Evolutionary conservation across 2,888 invertebrate genomes (phyloP), one percentile per base, ranked within the genome.

Genomic region (Argyra leucocephala): DNA sequence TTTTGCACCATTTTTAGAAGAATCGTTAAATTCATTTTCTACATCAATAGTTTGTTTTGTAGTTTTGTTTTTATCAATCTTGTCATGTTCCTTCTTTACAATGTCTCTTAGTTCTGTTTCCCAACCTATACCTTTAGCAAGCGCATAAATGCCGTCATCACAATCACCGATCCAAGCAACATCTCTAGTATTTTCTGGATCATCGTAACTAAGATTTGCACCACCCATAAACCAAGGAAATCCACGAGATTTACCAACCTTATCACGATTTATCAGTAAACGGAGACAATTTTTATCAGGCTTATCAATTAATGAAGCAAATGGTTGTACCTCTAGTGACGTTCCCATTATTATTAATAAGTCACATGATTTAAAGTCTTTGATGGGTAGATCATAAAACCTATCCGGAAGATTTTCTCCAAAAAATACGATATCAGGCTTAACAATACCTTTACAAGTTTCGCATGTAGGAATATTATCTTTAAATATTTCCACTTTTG

Each of bases 391-490:
- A 7, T 78, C 75, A 71, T 90, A 88, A 76, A 96, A 97, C 69
- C 87, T 82, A 0, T 83, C 81, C 0, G 97, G 96, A 21, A 97
- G 82, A 75, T 85, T 85, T 82, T 97, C 96, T 0, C 96, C 96
- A 78, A 96, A 98, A 81, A 98, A 96, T 18, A 96, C 90, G 71
- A 98, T 93, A 74, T 97, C 96, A 10, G 96, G 96, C 77, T 96
- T 96, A 0, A 97, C 91, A 6, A 94, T 82, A 0, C 89, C 89
- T 0, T 85, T 83, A 73, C 93, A 93, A 57, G 83, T 80, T 2
- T 84, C 84, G 75, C 96, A 96, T 60, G 84, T 86, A 18, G 95
- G 94, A 66, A 94, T 83, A 68, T 83, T 81, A 73, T 88, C 89
- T 1, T 84, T 80, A 70, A 90, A 84, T 67, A 91, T 90, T 75